These are phyloP conservation scores for Habropoda laboriosa DNA, from an alignment of 1,140 invertebrate species.

Conservation along the genomic window DNA sequence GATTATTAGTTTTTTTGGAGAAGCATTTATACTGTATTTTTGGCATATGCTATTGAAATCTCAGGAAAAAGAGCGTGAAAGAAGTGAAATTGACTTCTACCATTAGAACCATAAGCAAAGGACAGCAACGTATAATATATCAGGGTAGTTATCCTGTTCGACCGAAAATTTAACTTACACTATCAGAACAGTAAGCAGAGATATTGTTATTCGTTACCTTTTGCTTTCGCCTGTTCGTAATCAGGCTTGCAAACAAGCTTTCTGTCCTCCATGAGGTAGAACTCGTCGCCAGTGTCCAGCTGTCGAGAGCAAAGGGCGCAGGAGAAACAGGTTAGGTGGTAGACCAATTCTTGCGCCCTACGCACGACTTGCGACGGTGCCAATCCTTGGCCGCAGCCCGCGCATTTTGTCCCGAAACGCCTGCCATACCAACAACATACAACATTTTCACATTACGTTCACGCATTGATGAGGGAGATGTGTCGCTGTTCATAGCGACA, in stretches of 20 bases:
- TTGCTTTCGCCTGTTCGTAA: conserved; percentile 96
- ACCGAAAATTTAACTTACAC: too few relatives aligned
- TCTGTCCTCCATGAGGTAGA: conserved; percentile 98
- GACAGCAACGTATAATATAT: background rate
- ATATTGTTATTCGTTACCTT: conserved; percentile 84
- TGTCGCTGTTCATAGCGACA: conserved; percentile 1
- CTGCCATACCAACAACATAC: conserved; percentile 88
- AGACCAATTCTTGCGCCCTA: conserved; percentile 96
- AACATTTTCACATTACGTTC: conserved; percentile 83
- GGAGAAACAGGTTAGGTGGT: conserved; percentile 98
- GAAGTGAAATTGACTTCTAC: background rate
- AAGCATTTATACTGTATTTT: too few relatives aligned
- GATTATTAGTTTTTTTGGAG: too few relatives aligned
- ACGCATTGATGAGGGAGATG: conserved; percentile 63
- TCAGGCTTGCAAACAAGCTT: conserved; percentile 98
- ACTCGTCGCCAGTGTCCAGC: conserved; percentile 98
- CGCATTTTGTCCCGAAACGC: conserved; percentile 98
- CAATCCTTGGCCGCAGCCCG: conserved; percentile 97
- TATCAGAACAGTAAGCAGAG: too few relatives aligned
- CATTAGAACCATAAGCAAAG: background rate
- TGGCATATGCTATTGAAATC: too few relatives aligned
- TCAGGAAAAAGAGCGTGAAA: too few relatives aligned
- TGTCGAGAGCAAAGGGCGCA: conserved; percentile 97
- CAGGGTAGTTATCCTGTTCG: too few relatives aligned
- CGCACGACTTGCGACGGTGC: conserved; percentile 97